Evolutionary conservation across 1,140 invertebrate genomes (phyloP).

Genomic region (Drosophila guanche): DNA sequence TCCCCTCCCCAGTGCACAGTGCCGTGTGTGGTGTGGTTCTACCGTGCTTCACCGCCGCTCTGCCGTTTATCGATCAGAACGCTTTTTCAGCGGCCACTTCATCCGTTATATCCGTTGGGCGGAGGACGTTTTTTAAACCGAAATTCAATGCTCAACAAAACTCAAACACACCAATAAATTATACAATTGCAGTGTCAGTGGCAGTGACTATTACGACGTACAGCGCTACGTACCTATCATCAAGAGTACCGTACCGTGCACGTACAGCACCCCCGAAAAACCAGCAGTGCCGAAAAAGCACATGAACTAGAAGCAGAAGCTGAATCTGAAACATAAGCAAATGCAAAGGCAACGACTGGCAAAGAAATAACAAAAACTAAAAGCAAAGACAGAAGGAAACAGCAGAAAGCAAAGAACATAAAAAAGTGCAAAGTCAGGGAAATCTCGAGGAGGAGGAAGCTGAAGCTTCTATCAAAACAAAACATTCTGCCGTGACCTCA

Average conservation of each 20-base stretch:
- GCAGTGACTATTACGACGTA: conserved; percentile 27
- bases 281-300: conserved; percentile 11
- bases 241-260: conserved; percentile 4
- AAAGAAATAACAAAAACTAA: conserved; percentile 14
- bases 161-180: conserved; percentile 55
- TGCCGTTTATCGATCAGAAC: conserved; percentile 70
- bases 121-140: conserved; percentile 23
- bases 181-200: conserved; percentile 71
- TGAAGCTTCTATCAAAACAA: conserved; percentile 18
- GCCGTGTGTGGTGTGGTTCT: conserved; percentile 20
- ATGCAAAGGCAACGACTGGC: conserved; percentile 29
- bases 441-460: conserved; percentile 19
- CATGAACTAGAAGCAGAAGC: conserved; percentile 21
- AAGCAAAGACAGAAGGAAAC: conserved; percentile 20
- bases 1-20: background rate
- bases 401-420: conserved; percentile 10
- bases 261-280: conserved; percentile 70
- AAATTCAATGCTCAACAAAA: conserved; percentile 56
- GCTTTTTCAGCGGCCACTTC: no score
- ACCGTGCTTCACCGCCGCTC: conserved; percentile 12
- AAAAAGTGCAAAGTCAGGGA: conserved; percentile 2
- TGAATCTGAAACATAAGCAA: conserved; percentile 47
- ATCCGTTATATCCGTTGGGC: conserved; percentile 27
- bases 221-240: conserved; percentile 2
- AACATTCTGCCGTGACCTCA: conserved; percentile 49